These are phyloP conservation scores for Clupea harengus DNA, from an alignment of 2,113 vertebrate species.

Conservation along the genomic window DNA sequence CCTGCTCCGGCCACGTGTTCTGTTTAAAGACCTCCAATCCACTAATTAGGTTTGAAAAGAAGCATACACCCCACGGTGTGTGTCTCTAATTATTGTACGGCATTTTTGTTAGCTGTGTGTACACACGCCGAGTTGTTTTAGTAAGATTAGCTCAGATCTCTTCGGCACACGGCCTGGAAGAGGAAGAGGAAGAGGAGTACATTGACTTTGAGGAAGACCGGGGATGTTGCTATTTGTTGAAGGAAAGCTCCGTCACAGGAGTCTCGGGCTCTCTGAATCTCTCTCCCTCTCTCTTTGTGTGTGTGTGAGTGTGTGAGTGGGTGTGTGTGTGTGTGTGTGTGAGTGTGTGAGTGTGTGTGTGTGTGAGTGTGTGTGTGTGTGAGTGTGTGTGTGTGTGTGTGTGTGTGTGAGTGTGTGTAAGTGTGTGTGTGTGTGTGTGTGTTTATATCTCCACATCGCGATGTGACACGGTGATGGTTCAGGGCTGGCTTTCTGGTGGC, in stretches of 20 bases:
- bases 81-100: neutral
- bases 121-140: neutral
- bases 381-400: constrained; percentile 9
- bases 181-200: neutral
- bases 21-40: neutral
- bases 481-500: no score
- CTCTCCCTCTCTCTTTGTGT: neutral
- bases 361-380: neutral
- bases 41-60: neutral
- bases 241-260: neutral
- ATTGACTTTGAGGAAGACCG: neutral
- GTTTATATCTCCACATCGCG: no score
- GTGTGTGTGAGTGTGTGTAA: neutral
- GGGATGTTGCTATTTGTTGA: neutral
- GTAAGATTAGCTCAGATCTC: neutral
- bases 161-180: neutral
- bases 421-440: no score
- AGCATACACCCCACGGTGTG: neutral
- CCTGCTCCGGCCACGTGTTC: neutral
- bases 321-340: neutral
- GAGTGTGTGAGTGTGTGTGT: neutral
- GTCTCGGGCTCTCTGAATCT: neutral
- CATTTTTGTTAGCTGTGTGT: neutral
- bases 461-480: no score
- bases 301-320: neutral